Base-by-base conservation (phyloP, 2,888 invertebrate species). In the Tineola bisselliella region DNA sequence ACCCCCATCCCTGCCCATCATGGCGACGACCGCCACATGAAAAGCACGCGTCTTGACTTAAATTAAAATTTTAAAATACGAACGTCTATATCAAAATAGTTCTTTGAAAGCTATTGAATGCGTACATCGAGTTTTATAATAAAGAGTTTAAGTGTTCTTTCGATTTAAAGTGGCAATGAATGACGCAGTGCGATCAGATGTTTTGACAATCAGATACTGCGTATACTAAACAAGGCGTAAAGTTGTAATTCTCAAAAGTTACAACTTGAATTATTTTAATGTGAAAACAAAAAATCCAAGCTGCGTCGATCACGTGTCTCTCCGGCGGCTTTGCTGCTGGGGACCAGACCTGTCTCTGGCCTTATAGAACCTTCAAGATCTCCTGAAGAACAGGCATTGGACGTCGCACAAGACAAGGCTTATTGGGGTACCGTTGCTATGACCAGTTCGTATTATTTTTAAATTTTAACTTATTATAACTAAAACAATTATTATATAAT, bases 291-390 rank as follows among this genome's bases (percentile, higher is more conserved):
- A 38, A 38, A 8, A 6, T 54, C 74, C 83, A 84, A 84, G 70
- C 82, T 83, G 87, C 82, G 84, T 74, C 84, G 87, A 61, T 81
- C 86, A 68, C 75, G 80, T 72, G 83, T 82, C 64, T 79, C 87
- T 64, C 83, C 89, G 74, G 89, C 84, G 74, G 84, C 87, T 56
- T 64, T 89, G 84, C 87, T 89, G 77, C 88, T 89, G 69, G 89
- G 89, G 67, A 88, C 89, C 62, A 81, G 89, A 67, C 83, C 88
- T 52, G 82, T 88, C 64, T 88, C 87, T 31, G 88, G 88, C 61
- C 76, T 88, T 67, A 77, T 87, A 66, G 87, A 87, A 66, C 86
- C 83, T 8, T 80, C 77, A 52, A 70, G 88, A 61, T 84, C 83
- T 62, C 87, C 87, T 43, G 88, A 87, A 62, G 88, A 88, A 65